phyloP scores from a whole-genome alignment of 2,888 invertebrate genomes.

The Mythimna albipuncta region DNA sequence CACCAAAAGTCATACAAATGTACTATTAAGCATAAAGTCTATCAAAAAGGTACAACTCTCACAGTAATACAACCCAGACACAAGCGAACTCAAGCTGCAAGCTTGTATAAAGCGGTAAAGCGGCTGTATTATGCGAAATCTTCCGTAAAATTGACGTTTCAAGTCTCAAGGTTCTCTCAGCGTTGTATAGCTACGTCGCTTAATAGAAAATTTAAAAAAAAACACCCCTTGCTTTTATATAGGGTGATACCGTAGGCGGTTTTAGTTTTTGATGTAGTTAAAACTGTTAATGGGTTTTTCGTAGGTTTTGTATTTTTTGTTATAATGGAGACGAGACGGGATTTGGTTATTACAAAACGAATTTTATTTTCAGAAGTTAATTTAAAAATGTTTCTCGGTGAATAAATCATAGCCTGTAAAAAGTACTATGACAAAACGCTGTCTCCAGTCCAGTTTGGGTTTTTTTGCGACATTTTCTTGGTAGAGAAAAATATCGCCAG shows the following conservation, averaged over 20 bases:
- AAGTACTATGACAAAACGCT: slow-evolving; percentile 16
- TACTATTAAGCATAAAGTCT: too few relatives aligned
- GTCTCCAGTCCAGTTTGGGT: neutral
- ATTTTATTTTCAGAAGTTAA: slow-evolving; percentile 16
- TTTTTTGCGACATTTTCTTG: slow-evolving; percentile 16
- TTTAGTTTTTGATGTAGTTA: slow-evolving; percentile 55
- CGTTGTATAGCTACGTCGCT: slow-evolving; percentile 69
- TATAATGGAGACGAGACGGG: neutral
- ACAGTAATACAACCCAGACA: slow-evolving; percentile 13
- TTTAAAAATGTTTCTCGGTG: slow-evolving; percentile 1
- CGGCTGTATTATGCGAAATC: slow-evolving; percentile 81
- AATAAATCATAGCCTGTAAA: slow-evolving; percentile 10
- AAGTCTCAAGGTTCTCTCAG: slow-evolving; percentile 77
- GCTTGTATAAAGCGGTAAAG: slow-evolving; percentile 50
- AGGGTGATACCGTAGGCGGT: slow-evolving; percentile 38
- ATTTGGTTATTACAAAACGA: slow-evolving; percentile 16
- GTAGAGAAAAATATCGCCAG: neutral
- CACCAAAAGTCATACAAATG: too few relatives aligned
- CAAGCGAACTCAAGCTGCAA: slow-evolving; percentile 43
- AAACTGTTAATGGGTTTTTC: slow-evolving; percentile 61
- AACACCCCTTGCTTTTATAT: slow-evolving; percentile 65
- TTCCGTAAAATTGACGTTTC: slow-evolving; percentile 87
- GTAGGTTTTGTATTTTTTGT: slow-evolving; percentile 21
- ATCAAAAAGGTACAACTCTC: neutral
- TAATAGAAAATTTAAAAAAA: slow-evolving; percentile 79